Conservation (phyloP, 2,888 invertebrate species). For the Bellardia bayeri region DNA sequence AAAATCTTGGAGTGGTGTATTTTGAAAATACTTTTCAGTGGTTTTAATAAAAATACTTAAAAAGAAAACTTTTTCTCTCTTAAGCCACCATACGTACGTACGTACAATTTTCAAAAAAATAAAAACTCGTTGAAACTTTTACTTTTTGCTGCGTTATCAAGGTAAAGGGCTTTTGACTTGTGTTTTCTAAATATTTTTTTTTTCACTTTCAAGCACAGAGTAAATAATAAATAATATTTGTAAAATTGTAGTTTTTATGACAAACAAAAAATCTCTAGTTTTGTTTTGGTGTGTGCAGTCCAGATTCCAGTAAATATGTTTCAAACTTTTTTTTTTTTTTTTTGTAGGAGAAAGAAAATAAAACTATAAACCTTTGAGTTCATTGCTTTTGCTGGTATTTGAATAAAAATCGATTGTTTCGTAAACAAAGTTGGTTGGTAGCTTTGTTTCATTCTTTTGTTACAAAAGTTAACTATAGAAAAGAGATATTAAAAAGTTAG, state of each 20-base stretch:
- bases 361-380: constrained; percentile 49
- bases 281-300: constrained; percentile 5
- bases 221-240: constrained; percentile 16
- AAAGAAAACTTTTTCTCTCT: neutral
- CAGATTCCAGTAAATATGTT: constrained; percentile 26
- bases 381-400: constrained; percentile 43
- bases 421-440: constrained; percentile 55
- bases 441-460: constrained; percentile 38
- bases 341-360: neutral
- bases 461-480: constrained; percentile 40
- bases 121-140: constrained; percentile 42
- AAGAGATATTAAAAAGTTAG: constrained; percentile 60
- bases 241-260: constrained; percentile 2
- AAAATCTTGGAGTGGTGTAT: too few species aligned
- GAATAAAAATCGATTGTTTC: constrained; percentile 58
- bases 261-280: constrained; percentile 5
- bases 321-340: constrained; percentile 19
- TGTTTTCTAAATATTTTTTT: constrained; percentile 5
- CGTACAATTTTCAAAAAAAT: neutral
- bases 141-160: constrained; percentile 38
- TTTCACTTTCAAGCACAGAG: constrained; percentile 2
- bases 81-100: neutral
- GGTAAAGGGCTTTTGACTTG: constrained; percentile 49
- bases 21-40: too few species aligned
- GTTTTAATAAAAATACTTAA: neutral